A percentile compares a stretch with the other conserved stretches of the same genome.
These are phyloP conservation scores for Microtus oregoni DNA, from an alignment of 2,113 vertebrate species.

Conservation along the genomic window DNA sequence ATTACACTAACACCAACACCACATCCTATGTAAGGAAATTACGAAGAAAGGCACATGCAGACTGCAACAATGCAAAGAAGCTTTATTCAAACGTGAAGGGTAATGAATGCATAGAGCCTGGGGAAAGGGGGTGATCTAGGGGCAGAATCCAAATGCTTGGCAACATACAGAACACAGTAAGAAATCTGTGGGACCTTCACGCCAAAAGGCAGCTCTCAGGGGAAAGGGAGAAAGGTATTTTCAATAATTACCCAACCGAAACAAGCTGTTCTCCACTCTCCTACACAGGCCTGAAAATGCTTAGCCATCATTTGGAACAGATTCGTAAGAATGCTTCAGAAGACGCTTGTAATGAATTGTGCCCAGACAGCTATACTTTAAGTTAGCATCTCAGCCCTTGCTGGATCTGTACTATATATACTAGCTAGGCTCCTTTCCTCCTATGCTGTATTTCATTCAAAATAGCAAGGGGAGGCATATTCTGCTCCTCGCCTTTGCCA, in stretches of 20 bases:
- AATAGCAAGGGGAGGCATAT: neutral
- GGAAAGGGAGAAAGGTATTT: neutral
- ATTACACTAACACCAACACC: neutral
- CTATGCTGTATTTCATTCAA: neutral
- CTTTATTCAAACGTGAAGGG: neutral
- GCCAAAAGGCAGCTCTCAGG: neutral
- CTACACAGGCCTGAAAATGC: neutral
- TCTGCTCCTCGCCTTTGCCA: neutral
- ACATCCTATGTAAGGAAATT: neutral
- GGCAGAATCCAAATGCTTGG: neutral
- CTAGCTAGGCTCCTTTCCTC: neutral
- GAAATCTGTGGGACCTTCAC: neutral
- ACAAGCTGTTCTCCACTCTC: neutral
- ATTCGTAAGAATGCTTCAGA: neutral
- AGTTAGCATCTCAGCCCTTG: neutral
- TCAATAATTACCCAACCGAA: neutral
- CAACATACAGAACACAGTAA: neutral
- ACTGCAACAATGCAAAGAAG: no score
- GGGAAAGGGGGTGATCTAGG: neutral
- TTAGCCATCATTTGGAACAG: constrained; percentile 26
- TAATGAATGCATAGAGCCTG: neutral
- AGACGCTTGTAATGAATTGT: neutral
- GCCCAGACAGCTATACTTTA: neutral
- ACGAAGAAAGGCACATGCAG: neutral
- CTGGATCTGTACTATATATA: neutral